Conservation (phyloP, 2,888 invertebrate species). For the Leucania comma region DNA sequence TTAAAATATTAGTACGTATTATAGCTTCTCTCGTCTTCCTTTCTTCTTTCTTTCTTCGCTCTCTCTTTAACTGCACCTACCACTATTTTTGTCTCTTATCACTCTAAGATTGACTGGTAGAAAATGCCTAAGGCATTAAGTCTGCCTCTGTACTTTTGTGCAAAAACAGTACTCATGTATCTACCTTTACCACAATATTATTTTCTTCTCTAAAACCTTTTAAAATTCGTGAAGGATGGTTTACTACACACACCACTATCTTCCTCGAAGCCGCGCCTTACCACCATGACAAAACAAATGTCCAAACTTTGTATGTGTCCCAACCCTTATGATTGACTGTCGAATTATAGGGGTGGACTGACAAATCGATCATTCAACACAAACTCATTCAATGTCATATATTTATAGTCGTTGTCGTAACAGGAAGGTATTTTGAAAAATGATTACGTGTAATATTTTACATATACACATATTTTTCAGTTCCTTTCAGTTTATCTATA, state of each 20-base stretch:
- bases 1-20: no score
- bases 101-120: no score
- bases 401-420: slow-evolving; percentile 20
- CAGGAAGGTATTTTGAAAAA: slow-evolving; percentile 32
- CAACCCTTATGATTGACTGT: slow-evolving; percentile 48
- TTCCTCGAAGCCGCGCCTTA: not conserved
- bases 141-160: no score
- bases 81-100: no score
- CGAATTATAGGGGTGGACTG: slow-evolving; percentile 42
- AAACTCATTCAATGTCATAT: slow-evolving; percentile 23
- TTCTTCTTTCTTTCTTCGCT: no score
- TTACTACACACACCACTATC: no score
- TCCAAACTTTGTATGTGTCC: slow-evolving; percentile 38
- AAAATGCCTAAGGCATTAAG: no score
- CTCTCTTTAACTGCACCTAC: no score
- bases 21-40: no score
- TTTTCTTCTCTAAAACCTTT: not conserved
- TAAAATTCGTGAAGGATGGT: no score
- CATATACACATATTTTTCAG: not conserved
- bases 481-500: not conserved
- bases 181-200: not conserved
- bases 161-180: not conserved
- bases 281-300: slow-evolving; percentile 40
- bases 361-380: slow-evolving; percentile 41
- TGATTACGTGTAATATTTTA: not conserved